phyloP scores from a whole-genome alignment of 2,113 vertebrate genomes.

The Calyptomena viridis region DNA sequence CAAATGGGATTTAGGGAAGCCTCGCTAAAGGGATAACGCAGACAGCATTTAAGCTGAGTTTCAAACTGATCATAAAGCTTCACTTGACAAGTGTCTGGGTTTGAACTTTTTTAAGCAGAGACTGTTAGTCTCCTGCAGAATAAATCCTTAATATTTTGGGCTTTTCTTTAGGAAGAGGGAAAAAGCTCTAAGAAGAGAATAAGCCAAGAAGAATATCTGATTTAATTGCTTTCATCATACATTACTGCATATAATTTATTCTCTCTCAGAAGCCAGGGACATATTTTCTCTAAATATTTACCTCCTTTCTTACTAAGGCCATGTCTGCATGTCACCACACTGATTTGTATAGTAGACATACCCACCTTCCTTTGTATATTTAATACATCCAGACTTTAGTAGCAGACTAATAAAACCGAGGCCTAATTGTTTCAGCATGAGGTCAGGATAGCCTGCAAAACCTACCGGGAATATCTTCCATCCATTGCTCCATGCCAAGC shows the following conservation, averaged over 20 bases:
- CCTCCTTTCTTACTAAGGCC: not conserved
- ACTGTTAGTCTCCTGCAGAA: constrained; percentile 16
- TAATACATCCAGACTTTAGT: not conserved
- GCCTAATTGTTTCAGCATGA: not conserved
- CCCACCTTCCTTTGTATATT: not conserved
- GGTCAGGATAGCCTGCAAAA: not conserved
- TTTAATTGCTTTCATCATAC: constrained; percentile 10
- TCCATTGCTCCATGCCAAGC: not conserved
- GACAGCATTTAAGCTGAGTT: not conserved
- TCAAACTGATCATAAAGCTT: not conserved
- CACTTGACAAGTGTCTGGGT: constrained; percentile 46
- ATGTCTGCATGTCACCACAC: not conserved
- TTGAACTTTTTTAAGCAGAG: constrained; percentile 27
- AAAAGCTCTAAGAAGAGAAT: not conserved
- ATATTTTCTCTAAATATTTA: constrained; percentile 23
- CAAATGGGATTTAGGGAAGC: constrained; percentile 7
- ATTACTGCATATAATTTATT: not conserved
- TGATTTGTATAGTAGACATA: not conserved
- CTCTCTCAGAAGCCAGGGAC: not conserved
- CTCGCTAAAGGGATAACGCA: not conserved
- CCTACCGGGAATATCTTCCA: not conserved
- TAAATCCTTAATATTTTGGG: constrained; percentile 26
- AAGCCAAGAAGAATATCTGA: not conserved
- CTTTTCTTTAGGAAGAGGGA: not conserved
- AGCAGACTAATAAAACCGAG: not conserved